Evolutionary conservation across 1,140 invertebrate genomes (phyloP).

Genomic region (Drosophila trapezifrons): DNA sequence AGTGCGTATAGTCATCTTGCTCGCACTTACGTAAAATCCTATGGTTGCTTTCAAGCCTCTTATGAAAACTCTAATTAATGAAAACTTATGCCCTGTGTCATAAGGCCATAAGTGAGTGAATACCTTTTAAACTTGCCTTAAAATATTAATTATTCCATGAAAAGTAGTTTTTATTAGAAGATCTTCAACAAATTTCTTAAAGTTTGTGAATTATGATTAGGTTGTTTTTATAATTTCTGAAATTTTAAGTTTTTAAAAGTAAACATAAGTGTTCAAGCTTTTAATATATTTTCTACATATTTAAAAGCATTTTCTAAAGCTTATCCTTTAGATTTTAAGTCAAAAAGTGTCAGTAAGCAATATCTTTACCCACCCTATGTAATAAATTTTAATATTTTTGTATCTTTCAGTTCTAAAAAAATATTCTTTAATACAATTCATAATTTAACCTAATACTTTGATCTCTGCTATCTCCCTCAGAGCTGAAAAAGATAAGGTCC

Average conservation of each 20-base stretch:
- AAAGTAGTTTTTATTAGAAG: background rate
- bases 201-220: background rate
- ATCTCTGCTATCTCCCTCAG: background rate
- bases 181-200: background rate
- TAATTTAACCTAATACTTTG: too few relatives aligned
- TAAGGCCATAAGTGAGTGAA: fast-evolving
- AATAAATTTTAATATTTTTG: background rate
- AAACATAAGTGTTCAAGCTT: too few relatives aligned
- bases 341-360: background rate
- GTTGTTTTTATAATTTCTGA: background rate
- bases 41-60: too few relatives aligned
- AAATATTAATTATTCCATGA: background rate
- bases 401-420: background rate
- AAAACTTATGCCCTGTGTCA: too few relatives aligned
- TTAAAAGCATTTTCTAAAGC: too few relatives aligned
- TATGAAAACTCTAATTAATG: too few relatives aligned
- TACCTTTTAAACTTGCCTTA: background rate
- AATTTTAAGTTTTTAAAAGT: background rate
- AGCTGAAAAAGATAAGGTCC: conserved; percentile 1
- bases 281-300: background rate
- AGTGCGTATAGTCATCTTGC: too few relatives aligned
- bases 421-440: background rate
- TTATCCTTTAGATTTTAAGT: background rate
- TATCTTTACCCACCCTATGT: background rate
- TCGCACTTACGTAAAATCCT: too few relatives aligned